Evolutionary conservation across 2,888 invertebrate species (phyloP), one percentile per base, ranked within the genome.

Genomic region (Ochropleura plecta): DNA sequence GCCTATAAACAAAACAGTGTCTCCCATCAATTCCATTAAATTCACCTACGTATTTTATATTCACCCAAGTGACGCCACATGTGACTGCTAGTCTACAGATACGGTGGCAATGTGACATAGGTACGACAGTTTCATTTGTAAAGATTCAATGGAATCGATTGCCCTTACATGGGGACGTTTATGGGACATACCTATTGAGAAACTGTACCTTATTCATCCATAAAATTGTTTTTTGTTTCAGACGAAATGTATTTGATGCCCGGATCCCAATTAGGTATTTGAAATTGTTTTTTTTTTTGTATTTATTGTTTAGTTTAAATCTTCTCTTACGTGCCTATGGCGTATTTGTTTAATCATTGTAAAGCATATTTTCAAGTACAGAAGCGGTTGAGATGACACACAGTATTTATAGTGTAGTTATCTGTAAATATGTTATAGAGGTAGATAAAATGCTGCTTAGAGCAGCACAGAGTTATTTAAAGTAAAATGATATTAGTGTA

Each of bases 201-300:
- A 73, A 48, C 72, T 55, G 7, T 16, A 46, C 55, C 18, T 51
- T 79, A 73, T 69, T 81, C 59, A 83, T 12, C 30, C 53, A 72
- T 49, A n/a, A 49, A 48, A 70, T 81, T 78, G 48, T 81, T 63
- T 81, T 81, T 81, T 81, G 81, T 81, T 81, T 79, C 81, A 81
- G 81, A 81, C 81, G 84, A 81, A 81, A 81, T 81, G 81, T 81
- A 81, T 60, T 84, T 81, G 80, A 81, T 81, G 81, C 84, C 81
- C 46, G 81, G 81, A 84, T 79, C 80, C 46, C 81, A 80, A 80
- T 79, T 81, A 84, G 81, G 81, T 81, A 81, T 79, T 78, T 70
- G 20, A n/a, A 59, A 20, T 57, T 40, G 16, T 64, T 20, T 71
- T n/a, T 60, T n/a, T 18, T 59, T 60, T 16, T 49, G 40, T 67